These are phyloP conservation scores for Cetonia aurata DNA, from an alignment of 2,888 invertebrate genomes.

Conservation along the genomic window DNA sequence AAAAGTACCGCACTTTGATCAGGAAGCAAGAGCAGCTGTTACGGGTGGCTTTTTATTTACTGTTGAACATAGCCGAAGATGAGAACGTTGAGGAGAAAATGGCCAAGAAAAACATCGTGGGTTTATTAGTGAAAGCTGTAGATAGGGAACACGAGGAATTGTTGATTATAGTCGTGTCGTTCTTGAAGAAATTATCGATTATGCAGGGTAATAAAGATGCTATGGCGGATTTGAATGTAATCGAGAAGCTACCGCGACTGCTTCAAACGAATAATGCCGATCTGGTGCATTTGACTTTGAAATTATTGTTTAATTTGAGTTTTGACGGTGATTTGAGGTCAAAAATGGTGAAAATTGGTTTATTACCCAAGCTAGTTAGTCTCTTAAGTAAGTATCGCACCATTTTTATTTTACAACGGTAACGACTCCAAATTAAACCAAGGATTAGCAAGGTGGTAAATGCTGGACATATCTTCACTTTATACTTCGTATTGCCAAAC, in stretches of 20 bases:
- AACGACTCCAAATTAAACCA: too few relatives aligned
- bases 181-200: conserved; percentile 94
- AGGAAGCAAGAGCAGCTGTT: conserved; percentile 94
- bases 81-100: conserved; percentile 97
- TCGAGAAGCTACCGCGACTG: conserved; percentile 87
- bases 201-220: conserved; percentile 95
- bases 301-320: conserved; percentile 93
- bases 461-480: too few relatives aligned
- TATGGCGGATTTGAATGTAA: conserved; percentile 85
- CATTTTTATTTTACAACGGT: too few relatives aligned
- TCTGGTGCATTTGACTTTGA: conserved; percentile 85
- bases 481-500: too few relatives aligned
- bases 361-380: conserved; percentile 90
- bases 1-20: conserved; percentile 88
- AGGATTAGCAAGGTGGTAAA: too few relatives aligned
- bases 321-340: conserved; percentile 90
- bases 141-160: conserved; percentile 93
- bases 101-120: conserved; percentile 92
- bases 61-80: conserved; percentile 96
- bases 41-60: conserved; percentile 90
- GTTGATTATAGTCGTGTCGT: conserved; percentile 89
- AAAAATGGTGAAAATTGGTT: conserved; percentile 90
- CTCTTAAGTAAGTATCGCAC: conserved; percentile 77
- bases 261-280: conserved; percentile 75
- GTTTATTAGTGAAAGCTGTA: conserved; percentile 87